These are phyloP conservation scores for Toxonevra muliebris DNA, from an alignment of 2,888 invertebrate species.

Conservation along the genomic window DNA sequence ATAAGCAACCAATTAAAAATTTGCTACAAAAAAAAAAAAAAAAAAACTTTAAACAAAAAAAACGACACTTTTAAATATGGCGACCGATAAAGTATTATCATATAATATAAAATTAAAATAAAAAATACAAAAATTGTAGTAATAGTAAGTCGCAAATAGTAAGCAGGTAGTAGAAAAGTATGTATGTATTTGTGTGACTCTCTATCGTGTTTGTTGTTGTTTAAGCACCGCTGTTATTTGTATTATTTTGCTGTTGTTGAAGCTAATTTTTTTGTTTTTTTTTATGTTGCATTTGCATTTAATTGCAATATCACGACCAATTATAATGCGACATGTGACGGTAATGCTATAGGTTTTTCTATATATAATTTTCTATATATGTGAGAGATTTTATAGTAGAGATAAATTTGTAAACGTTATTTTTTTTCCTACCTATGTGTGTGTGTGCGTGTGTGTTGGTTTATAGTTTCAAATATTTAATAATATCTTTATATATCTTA, in stretches of 20 bases:
- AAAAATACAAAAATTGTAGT: neutral
- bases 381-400: conserved; percentile 2
- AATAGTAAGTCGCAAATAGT: too few species aligned
- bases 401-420: neutral
- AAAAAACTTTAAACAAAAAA: too few species aligned
- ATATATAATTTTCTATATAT: conserved; percentile 1
- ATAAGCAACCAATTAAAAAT: too few species aligned
- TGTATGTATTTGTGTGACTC: too few species aligned
- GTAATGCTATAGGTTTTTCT: neutral
- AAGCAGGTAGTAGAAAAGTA: too few species aligned
- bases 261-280: neutral
- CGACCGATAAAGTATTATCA: too few species aligned
- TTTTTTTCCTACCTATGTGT: conserved; percentile 4
- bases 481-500: conserved; percentile 39
- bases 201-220: too few species aligned
- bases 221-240: too few species aligned
- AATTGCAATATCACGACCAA: conserved; percentile 34
- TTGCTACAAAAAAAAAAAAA: too few species aligned
- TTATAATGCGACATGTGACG: conserved; percentile 24
- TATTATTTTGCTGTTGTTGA: neutral
- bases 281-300: conserved; percentile 17
- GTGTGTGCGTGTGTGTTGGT: conserved; percentile 17
- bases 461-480: conserved; percentile 39
- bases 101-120: neutral
- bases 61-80: too few species aligned